Percentiles rank a stretch among this genome's conserved stretches.
Conservation (phyloP, 2,888 invertebrate genomes). For the Patella depressa region DNA sequence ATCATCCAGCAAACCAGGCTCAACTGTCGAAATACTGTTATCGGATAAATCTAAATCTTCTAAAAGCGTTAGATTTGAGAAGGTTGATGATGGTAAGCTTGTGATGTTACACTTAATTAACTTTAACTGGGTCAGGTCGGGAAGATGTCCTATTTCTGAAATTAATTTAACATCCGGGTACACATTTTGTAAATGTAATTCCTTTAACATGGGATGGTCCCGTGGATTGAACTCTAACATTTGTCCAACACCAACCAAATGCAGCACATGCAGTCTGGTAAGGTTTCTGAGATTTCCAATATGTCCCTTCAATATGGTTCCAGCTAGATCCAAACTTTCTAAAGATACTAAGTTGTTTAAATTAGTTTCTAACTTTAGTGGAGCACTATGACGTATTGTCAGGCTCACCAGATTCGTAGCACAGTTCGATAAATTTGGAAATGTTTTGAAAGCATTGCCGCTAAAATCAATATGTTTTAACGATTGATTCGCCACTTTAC, state of each 20-base stretch:
- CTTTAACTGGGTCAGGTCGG: neutral
- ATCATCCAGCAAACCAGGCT: slow-evolving; percentile 22
- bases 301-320: neutral
- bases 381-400: neutral
- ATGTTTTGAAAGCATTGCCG: neutral
- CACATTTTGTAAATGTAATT: neutral
- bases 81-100: neutral
- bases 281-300: neutral
- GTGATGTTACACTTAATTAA: neutral
- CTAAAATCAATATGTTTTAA: neutral
- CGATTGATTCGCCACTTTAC: neutral
- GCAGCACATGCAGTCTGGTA: neutral
- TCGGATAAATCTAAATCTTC: slow-evolving; percentile 23
- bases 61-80: neutral
- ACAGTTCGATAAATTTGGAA: neutral
- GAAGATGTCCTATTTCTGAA: neutral
- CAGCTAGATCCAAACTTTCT: neutral
- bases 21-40: slow-evolving; percentile 26
- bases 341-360: neutral
- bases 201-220: neutral
- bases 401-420: neutral
- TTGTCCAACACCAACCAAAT: neutral
- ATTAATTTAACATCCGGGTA: neutral
- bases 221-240: neutral
- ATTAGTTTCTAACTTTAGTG: neutral